Percentiles rank a stretch among this genome's conserved stretches.
Evolutionary conservation across 2,113 vertebrate genomes (phyloP).

Genomic region (Onychostoma macrolepis): DNA sequence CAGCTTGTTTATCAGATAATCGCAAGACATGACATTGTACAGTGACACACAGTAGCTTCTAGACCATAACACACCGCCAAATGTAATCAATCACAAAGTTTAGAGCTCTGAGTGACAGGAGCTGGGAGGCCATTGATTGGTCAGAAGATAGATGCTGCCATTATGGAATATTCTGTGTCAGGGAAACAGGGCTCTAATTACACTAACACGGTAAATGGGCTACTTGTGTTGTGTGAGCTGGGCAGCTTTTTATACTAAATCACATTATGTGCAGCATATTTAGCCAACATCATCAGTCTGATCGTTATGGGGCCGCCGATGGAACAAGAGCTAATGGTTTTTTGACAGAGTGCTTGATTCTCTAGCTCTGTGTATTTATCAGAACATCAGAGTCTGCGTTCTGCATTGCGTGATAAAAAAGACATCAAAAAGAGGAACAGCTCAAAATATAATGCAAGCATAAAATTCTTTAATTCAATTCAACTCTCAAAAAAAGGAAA

Average conservation of each 20-base stretch:
- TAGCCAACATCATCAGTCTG: conserved; percentile 40
- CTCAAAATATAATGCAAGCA: background rate
- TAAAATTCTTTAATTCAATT: background rate
- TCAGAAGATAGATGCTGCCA: conserved; percentile 56
- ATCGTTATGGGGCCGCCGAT: conserved; percentile 12
- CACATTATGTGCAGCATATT: conserved; percentile 44
- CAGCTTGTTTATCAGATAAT: conserved; percentile 14
- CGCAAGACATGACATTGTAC: background rate
- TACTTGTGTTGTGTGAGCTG: conserved; percentile 3
- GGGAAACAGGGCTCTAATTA: conserved; percentile 53
- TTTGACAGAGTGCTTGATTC: conserved; percentile 52
- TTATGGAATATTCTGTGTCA: conserved; percentile 56
- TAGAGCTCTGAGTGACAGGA: conserved; percentile 32
- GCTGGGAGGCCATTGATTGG: conserved; percentile 54
- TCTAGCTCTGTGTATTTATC: conserved; percentile 15
- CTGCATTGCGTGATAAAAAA: background rate
- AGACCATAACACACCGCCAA: conserved; percentile 31
- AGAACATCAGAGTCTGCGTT: conserved; percentile 18
- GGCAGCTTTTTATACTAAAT: conserved; percentile 34
- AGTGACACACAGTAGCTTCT: background rate
- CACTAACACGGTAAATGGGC: conserved; percentile 42
- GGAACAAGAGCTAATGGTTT: conserved; percentile 45
- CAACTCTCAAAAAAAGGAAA: background rate
- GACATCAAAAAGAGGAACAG: background rate
- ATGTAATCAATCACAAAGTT: conserved; percentile 37